Evolutionary conservation across 2,113 vertebrate genomes (phyloP).

Genomic region (Camarhynchus parvulus): DNA sequence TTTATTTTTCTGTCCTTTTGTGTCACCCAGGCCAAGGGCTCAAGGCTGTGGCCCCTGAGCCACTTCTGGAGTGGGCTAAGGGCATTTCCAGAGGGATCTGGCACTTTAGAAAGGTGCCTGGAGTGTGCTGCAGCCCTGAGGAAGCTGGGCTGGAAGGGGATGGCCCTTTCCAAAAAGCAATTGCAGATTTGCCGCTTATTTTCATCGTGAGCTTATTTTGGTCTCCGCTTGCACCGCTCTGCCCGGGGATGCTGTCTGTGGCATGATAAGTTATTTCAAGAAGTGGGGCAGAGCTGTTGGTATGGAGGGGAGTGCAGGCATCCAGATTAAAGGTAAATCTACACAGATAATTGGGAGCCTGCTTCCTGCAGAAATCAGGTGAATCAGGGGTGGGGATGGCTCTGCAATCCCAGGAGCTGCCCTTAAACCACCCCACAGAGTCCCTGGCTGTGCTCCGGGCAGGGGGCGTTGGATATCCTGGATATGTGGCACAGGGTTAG

Average conservation of each 20-base stretch:
- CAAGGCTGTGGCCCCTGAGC: neutral
- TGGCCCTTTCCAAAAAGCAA: neutral
- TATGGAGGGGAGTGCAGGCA: constrained; percentile 11
- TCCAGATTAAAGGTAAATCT: constrained; percentile 40
- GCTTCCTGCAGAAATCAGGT: neutral
- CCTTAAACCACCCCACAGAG: neutral
- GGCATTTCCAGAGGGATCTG: neutral
- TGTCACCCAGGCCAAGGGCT: neutral
- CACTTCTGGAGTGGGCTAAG: neutral
- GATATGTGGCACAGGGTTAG: neutral
- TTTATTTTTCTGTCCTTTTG: rapidly evolving
- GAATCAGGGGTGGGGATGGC: neutral
- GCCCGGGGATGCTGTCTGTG: constrained; percentile 48
- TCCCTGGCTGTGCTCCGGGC: neutral
- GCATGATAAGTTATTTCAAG: constrained; percentile 46
- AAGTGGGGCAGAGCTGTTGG: constrained; percentile 53
- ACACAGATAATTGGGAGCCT: neutral
- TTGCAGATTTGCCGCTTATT: neutral
- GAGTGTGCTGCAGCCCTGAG: neutral
- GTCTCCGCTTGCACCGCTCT: neutral
- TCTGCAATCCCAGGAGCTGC: neutral
- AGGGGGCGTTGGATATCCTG: neutral
- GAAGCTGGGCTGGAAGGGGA: neutral
- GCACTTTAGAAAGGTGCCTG: neutral
- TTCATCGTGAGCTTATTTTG: constrained; percentile 4